phyloP scores from a whole-genome alignment of 2,888 invertebrate species.

The Gerris lacustris region DNA sequence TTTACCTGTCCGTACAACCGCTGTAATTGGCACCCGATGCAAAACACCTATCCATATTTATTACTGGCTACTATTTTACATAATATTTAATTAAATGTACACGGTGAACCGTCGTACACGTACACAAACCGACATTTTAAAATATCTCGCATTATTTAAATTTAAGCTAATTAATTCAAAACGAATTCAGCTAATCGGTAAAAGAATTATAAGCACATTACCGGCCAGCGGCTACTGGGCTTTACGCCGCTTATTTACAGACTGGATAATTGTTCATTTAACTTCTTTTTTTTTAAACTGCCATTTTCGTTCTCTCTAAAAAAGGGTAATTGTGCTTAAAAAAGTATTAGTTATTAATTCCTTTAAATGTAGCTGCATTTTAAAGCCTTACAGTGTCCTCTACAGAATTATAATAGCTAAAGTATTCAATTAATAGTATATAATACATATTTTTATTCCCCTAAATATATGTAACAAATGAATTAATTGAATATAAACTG shows the following conservation, averaged over 20 bases:
- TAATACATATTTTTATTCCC: no score
- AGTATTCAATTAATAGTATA: no score
- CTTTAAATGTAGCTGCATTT: no score
- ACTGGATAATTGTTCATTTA: not conserved
- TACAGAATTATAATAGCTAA: no score
- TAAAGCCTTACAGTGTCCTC: no score
- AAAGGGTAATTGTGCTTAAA: no score
- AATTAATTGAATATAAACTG: no score
- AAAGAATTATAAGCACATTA: conserved; percentile 5
- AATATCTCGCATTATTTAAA: not conserved
- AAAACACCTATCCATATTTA: not conserved
- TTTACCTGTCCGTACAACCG: not conserved
- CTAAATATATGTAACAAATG: no score
- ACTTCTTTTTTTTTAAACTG: not conserved
- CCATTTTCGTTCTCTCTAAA: not conserved
- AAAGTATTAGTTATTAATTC: no score
- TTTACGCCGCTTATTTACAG: not conserved
- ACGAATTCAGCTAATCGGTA: conserved; percentile 1
- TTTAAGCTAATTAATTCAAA: conserved; percentile 5
- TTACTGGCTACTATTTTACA: conserved; percentile 1
- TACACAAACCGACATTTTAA: no score
- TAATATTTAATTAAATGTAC: conserved; percentile 3
- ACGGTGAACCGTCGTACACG: not conserved
- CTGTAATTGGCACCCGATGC: not conserved
- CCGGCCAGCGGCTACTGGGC: not conserved